Evolutionary conservation across 2,113 vertebrate species (phyloP).

Genomic region (Cathartes aura): DNA sequence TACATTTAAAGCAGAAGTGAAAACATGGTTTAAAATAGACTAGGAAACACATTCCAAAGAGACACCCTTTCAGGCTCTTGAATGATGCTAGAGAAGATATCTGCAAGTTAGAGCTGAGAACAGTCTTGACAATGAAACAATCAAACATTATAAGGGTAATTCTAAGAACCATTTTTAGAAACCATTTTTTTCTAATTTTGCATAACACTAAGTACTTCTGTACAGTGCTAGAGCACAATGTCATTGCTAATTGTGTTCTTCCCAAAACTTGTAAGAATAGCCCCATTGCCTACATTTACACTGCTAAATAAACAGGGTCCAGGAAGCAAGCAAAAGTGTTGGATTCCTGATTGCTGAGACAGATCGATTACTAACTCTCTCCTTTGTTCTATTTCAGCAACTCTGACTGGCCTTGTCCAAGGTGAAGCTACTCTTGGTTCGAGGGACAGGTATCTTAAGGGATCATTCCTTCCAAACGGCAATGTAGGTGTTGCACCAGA

Average conservation of each 20-base stretch:
- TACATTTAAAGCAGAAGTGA: constrained; percentile 34
- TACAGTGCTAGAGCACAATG: not conserved
- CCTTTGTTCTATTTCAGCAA: not conserved
- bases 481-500: not conserved
- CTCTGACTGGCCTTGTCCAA: not conserved
- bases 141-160: not conserved
- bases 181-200: not conserved
- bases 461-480: not conserved
- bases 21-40: constrained; percentile 9
- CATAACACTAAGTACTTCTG: not conserved
- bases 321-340: not conserved
- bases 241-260: not conserved
- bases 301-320: not conserved
- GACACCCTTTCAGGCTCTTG: not conserved
- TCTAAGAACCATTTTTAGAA: not conserved
- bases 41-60: not conserved
- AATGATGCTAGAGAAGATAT: not conserved
- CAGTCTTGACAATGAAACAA: not conserved
- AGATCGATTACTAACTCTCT: not conserved
- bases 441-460: not conserved
- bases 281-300: not conserved
- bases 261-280: not conserved
- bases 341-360: not conserved
- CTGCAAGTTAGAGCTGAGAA: not conserved
- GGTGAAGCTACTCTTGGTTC: not conserved